phyloP scores from a whole-genome alignment of 2,888 invertebrate genomes.

The Limnephilus auricula region DNA sequence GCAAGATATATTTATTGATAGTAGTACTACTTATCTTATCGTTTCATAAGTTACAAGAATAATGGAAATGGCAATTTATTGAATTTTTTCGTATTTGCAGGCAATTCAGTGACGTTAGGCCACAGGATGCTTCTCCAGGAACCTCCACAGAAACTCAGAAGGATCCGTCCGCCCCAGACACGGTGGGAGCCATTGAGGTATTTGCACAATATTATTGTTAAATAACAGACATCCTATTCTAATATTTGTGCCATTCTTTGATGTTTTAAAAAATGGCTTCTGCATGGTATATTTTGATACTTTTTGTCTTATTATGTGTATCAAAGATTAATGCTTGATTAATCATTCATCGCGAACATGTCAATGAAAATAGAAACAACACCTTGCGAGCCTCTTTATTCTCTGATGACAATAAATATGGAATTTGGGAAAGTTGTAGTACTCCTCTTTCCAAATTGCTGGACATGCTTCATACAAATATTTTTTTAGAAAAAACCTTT shows the following conservation, averaged over 20 bases:
- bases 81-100: constrained; percentile 9
- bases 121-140: constrained; percentile 42
- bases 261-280: background rate
- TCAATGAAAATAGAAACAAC: no score
- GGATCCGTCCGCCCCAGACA: background rate
- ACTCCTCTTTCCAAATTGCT: no score
- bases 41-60: background rate
- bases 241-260: background rate
- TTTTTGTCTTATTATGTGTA: background rate
- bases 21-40: background rate
- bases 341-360: no score
- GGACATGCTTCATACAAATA: no score
- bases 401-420: no score
- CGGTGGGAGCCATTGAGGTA: constrained; percentile 50
- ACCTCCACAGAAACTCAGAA: constrained; percentile 31
- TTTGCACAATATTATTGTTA: background rate
- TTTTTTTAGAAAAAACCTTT: no score
- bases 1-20: constrained; percentile 14
- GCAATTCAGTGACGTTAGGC: background rate
- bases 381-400: no score
- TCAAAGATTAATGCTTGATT: no score
- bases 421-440: no score
- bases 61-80: constrained; percentile 21
- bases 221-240: background rate
- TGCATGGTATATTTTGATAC: background rate